Conservation (phyloP, 2,888 invertebrate species). For the Pollenia labialis region DNA sequence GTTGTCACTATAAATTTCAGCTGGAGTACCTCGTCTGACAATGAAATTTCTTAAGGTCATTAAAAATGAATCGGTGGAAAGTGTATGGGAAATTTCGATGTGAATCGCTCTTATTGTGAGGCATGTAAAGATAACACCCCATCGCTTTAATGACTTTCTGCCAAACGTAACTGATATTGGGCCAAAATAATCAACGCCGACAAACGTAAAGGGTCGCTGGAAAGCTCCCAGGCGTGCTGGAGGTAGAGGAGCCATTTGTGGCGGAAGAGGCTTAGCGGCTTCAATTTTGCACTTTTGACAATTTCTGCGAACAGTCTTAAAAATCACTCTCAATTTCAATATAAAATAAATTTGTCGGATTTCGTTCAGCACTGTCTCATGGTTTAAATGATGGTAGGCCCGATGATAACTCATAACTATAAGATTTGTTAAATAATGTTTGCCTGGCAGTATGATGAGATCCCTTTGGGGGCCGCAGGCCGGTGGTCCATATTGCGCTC, state of each 20-base stretch:
- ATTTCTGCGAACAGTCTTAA: constrained; percentile 50
- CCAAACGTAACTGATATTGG: constrained; percentile 69
- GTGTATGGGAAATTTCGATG: constrained; percentile 68
- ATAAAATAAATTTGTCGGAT: constrained; percentile 34
- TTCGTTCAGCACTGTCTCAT: constrained; percentile 45
- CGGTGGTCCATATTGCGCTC: constrained; percentile 37
- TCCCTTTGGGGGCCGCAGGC: constrained; percentile 37
- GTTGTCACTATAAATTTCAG: constrained; percentile 69
- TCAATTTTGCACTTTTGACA: constrained; percentile 71
- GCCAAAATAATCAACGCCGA: constrained; percentile 74
- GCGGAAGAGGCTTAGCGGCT: constrained; percentile 56
- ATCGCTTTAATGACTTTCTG: constrained; percentile 70
- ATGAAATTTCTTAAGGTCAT: constrained; percentile 66
- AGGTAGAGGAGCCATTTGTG: constrained; percentile 70
- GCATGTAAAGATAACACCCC: constrained; percentile 74
- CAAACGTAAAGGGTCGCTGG: constrained; percentile 71
- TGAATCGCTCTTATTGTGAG: constrained; percentile 25
- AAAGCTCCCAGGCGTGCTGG: constrained; percentile 62
- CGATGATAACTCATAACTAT: constrained; percentile 40
- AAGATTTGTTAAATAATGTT: constrained; percentile 35
- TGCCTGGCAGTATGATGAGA: constrained; percentile 23
- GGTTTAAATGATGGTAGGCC: constrained; percentile 45
- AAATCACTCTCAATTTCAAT: constrained; percentile 41
- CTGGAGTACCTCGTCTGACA: constrained; percentile 62
- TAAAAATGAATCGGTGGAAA: constrained; percentile 70